Evolutionary conservation across 1,140 invertebrate genomes (phyloP), one percentile per base, ranked within the genome.

Genomic region (Drosophila novamexicana): DNA sequence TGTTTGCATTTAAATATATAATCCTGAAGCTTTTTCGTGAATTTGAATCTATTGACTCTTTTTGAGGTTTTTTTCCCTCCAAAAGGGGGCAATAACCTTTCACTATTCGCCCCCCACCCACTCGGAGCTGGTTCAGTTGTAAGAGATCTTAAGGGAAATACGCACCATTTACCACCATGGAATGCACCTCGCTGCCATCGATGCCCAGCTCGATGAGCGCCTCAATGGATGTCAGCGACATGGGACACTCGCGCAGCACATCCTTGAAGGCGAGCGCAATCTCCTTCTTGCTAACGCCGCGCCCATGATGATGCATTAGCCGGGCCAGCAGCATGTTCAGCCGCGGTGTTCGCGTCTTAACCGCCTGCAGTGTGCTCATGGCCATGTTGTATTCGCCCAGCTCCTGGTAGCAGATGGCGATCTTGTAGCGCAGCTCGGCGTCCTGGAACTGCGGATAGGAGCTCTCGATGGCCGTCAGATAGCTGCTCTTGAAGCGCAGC

Each of bases 251-350:
- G 90, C 94, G 93, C 12, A 97, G 79, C 14, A 97, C 95, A 93
- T 97, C 96, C 90, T 96, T 96, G 83, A 95, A 97, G 22, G 94
- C 94, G 1, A 94, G 94, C 40, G 95, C 94, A 0, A 96, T 96
- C 34, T 95, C 95, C 39, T 94, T 86, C 69, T 96, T 95, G 93
- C 95, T 91, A 65, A 96, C 94, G 93, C 94, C 94, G 40, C 94
- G 95, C 0, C 72, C 68, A 74, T 94, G 94, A 72, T 95, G 94
- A 42, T 95, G 94, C 77, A 97, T 93, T 81, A 97, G 93, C 81
- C 95, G 95, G 8, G 95, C 96, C 39, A 97, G 85, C 34, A 96
- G 94, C 93, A 96, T 94, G 80, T 97, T 96, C 2, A 96, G 94
- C 79, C 95, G 95, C 6, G 95, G 92, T 42, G 94, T 95, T 50